Percentiles rank a stretch among this genome's conserved stretches.
These are phyloP conservation scores for Frankliniella fusca DNA, from an alignment of 2,888 invertebrate species.

Conservation along the genomic window DNA sequence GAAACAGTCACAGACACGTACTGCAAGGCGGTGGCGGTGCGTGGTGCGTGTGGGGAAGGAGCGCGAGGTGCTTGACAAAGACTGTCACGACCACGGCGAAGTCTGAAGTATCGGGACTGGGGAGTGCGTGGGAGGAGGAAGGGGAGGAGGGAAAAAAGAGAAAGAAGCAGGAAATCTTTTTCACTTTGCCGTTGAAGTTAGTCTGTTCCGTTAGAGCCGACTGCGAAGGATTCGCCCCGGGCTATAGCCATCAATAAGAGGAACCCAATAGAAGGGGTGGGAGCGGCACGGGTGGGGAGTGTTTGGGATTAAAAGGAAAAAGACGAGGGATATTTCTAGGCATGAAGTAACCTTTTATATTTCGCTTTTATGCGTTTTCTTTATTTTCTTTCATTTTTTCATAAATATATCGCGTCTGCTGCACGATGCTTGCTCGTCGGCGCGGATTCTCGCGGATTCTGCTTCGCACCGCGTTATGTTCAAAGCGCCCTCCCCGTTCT, in stretches of 20 bases:
- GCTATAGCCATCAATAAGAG: conserved; percentile 26
- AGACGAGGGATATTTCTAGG: background rate
- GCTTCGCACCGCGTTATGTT: background rate
- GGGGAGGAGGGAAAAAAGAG: background rate
- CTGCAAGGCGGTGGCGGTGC: no score
- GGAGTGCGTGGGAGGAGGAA: background rate
- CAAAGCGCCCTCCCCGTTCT: no score
- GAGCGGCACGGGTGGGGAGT: background rate
- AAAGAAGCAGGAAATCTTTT: conserved; percentile 18
- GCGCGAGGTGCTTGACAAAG: background rate
- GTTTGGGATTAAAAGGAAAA: background rate
- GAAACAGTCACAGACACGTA: no score
- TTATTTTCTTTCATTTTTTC: no score
- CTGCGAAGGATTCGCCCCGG: conserved; percentile 15
- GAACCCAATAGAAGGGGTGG: conserved; percentile 23
- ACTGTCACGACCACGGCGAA: background rate
- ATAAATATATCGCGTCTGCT: no score
- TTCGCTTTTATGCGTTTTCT: no score
- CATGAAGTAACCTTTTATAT: no score
- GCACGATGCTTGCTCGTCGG: no score
- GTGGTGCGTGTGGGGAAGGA: background rate
- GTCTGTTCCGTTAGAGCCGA: conserved; percentile 14
- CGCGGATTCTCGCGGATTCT: background rate
- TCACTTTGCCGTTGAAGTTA: conserved; percentile 21
- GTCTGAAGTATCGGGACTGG: conserved; percentile 10